phyloP scores from a whole-genome alignment of 2,113 vertebrate species.

The Perca fluviatilis region DNA sequence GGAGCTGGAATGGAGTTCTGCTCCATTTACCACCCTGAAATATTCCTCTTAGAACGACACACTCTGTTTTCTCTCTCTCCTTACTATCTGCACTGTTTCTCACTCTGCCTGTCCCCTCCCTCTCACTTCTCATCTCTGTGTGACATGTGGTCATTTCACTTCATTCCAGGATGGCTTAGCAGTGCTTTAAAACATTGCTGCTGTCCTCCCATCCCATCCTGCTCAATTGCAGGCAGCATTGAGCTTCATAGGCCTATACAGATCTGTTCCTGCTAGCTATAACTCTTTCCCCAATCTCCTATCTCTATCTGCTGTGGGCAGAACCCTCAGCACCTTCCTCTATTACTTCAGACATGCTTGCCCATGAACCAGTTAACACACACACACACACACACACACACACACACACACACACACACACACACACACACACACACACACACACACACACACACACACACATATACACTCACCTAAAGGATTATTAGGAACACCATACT shows the following conservation, averaged over 20 bases:
- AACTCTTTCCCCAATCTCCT: conserved; percentile 54
- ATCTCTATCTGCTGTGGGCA: conserved; percentile 43
- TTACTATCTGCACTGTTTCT: conserved; percentile 59
- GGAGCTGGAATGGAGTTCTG: conserved; percentile 83
- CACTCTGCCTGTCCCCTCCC: conserved; percentile 51
- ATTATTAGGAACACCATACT: too few relatives aligned
- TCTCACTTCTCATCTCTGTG: conserved; percentile 71
- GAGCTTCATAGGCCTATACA: conserved; percentile 47
- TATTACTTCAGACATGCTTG: conserved; percentile 24
- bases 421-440: neutral
- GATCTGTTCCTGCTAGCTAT: conserved; percentile 45
- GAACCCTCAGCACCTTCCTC: conserved; percentile 36
- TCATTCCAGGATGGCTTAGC: conserved; percentile 76
- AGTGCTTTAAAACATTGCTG: conserved; percentile 70
- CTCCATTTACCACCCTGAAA: conserved; percentile 84
- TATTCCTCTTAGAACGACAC: conserved; percentile 80
- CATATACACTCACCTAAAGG: neutral
- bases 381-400: neutral
- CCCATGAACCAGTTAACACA: neutral
- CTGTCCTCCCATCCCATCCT: conserved; percentile 70
- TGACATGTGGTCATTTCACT: conserved; percentile 78
- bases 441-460: neutral
- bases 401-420: neutral
- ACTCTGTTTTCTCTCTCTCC: conserved; percentile 71
- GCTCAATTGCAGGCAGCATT: conserved; percentile 59